Conservation (phyloP, 2,113 vertebrate genomes). For the Bujurquina vittata region DNA sequence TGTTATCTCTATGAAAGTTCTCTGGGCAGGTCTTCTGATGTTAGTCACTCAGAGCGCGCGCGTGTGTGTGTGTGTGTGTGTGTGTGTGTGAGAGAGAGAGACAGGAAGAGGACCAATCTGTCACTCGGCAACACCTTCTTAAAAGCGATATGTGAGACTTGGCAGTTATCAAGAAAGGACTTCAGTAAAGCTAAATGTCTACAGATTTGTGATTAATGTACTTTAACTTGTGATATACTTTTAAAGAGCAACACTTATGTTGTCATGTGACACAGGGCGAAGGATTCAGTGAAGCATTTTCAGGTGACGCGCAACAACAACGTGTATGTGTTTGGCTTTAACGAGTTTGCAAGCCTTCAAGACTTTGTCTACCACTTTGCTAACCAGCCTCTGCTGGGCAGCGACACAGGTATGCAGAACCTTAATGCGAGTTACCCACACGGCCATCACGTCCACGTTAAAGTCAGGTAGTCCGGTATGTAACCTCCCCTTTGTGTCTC, state of each 20-base stretch:
- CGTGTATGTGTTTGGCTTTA: slow-evolving; percentile 91
- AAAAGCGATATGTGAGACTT: too few species aligned
- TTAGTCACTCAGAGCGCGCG: neutral
- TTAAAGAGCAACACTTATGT: neutral
- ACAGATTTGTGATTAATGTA: neutral
- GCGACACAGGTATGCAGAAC: slow-evolving; percentile 86
- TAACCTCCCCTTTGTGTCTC: neutral
- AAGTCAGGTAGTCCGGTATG: neutral
- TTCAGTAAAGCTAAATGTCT: neutral
- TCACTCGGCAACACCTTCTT: too few species aligned
- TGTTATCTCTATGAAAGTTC: too few species aligned
- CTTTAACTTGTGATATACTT: neutral
- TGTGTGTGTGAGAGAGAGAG: too few species aligned
- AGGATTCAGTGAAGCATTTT: slow-evolving; percentile 97
- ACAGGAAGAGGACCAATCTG: neutral
- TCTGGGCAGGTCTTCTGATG: too few species aligned
- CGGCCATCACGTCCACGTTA: neutral
- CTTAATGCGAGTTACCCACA: neutral
- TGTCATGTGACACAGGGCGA: slow-evolving; percentile 83
- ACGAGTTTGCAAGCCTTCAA: slow-evolving; percentile 86
- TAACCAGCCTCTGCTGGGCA: slow-evolving; percentile 95
- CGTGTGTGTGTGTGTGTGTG: neutral
- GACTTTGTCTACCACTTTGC: slow-evolving; percentile 93
- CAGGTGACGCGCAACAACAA: slow-evolving; percentile 84
- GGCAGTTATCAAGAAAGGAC: neutral